phyloP scores from a whole-genome alignment of 2,113 vertebrate genomes.

The Opisthocomus hoazin region DNA sequence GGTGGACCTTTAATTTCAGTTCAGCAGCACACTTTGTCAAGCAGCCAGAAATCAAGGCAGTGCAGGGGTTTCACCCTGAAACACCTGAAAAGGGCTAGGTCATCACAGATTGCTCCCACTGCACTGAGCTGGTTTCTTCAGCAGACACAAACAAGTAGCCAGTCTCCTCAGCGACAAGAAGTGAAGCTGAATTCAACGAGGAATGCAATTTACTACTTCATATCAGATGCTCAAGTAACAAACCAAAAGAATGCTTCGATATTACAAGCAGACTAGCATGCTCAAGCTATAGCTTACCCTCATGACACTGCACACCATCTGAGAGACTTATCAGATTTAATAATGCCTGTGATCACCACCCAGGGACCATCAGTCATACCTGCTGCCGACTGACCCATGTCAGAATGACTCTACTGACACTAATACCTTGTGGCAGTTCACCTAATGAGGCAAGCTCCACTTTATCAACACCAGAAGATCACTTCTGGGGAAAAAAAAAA shows the following conservation, averaged over 20 bases:
- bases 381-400: neutral
- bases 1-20: neutral
- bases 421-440: neutral
- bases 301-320: neutral
- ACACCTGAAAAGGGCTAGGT: neutral
- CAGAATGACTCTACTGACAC: neutral
- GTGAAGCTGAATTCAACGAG: neutral
- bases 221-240: neutral
- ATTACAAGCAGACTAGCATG: neutral
- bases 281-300: neutral
- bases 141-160: conserved; percentile 64
- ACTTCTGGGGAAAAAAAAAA: fast-evolving
- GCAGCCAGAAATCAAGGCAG: neutral
- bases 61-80: neutral
- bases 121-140: conserved; percentile 16
- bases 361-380: neutral
- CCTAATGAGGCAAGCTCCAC: neutral
- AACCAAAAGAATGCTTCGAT: neutral
- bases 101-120: neutral
- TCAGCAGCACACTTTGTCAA: neutral
- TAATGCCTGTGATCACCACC: neutral
- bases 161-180: conserved; percentile 18
- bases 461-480: neutral
- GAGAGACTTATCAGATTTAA: neutral
- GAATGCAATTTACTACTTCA: neutral